Conservation (phyloP, 2,797 vertebrate species). For the Coregonus ussuriensis region DNA sequence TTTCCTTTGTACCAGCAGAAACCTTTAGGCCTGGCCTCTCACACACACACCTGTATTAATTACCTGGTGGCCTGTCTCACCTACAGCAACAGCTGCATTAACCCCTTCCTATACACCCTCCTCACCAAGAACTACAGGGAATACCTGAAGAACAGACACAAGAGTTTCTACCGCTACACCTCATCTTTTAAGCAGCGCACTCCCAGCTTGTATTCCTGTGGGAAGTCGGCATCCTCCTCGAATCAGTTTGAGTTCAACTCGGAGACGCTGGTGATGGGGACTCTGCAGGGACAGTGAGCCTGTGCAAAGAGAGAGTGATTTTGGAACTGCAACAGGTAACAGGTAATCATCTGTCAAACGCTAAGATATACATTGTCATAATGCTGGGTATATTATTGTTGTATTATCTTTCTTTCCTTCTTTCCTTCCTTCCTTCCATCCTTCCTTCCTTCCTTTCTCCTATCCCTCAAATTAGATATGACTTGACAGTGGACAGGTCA, state of each 20-base stretch:
- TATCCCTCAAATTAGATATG: neutral
- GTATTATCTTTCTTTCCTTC: neutral
- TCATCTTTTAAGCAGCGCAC: constrained; percentile 86
- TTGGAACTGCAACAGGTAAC: constrained; percentile 37
- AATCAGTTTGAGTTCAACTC: constrained; percentile 86
- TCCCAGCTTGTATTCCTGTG: constrained; percentile 86
- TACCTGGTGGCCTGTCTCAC: constrained; percentile 88
- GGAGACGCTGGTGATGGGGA: constrained; percentile 83
- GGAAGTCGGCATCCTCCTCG: constrained; percentile 85
- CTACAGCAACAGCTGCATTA: constrained; percentile 86
- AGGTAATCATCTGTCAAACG: neutral
- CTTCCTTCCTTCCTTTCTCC: neutral
- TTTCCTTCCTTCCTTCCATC: neutral
- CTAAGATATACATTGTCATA: neutral
- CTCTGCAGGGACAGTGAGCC: constrained; percentile 75
- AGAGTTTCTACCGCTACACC: constrained; percentile 89
- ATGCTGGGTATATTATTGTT: neutral
- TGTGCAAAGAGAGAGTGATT: constrained; percentile 2
- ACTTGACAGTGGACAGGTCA: neutral
- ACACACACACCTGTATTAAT: constrained; percentile 89
- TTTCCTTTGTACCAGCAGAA: constrained; percentile 83
- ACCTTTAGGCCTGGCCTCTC: constrained; percentile 78
- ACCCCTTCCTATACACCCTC: constrained; percentile 85
- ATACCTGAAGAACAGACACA: constrained; percentile 83
- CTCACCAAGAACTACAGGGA: constrained; percentile 85